Conservation (phyloP, 2,797 vertebrate species). For the Gadopsis bispinosus region DNA sequence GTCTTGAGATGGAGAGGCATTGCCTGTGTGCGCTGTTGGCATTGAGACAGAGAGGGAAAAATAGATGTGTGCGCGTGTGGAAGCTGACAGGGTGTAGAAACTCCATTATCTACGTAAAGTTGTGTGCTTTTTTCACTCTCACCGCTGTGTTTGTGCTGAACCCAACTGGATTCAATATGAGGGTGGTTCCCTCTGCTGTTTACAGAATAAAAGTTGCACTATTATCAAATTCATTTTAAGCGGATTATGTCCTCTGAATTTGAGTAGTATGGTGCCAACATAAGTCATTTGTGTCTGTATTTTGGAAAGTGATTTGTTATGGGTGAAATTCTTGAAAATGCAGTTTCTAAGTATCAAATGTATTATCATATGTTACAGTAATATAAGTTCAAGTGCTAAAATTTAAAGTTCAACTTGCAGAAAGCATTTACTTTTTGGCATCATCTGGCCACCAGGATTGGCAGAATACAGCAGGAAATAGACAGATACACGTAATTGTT, state of each 20-base stretch:
- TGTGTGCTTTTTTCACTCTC: conserved; percentile 1
- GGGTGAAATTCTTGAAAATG: not conserved
- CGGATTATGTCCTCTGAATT: not conserved
- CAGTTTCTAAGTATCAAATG: not conserved
- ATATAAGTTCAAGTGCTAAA: not conserved
- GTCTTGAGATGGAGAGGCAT: conserved; percentile 81
- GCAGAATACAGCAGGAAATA: not conserved
- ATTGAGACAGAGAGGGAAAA: conserved; percentile 55
- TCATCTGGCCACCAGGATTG: conserved; percentile 35
- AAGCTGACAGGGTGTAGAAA: conserved; percentile 48
- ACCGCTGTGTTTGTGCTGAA: conserved; percentile 38
- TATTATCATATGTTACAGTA: not conserved
- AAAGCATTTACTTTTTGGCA: conserved; percentile 25
- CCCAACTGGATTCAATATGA: conserved; percentile 14
- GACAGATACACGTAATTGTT: conserved; percentile 1
- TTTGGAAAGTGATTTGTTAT: not conserved
- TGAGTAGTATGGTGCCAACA: not conserved
- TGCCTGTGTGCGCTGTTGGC: conserved; percentile 45
- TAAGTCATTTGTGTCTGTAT: not conserved
- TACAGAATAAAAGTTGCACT: conserved; percentile 14
- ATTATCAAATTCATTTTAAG: not conserved
- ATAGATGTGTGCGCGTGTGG: conserved; percentile 61
- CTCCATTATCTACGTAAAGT: conserved; percentile 36
- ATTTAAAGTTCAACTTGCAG: conserved; percentile 19
- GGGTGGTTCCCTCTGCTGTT: conserved; percentile 7